Conservation (phyloP, 2,888 invertebrate species). For the Melinopterus prodromus region DNA sequence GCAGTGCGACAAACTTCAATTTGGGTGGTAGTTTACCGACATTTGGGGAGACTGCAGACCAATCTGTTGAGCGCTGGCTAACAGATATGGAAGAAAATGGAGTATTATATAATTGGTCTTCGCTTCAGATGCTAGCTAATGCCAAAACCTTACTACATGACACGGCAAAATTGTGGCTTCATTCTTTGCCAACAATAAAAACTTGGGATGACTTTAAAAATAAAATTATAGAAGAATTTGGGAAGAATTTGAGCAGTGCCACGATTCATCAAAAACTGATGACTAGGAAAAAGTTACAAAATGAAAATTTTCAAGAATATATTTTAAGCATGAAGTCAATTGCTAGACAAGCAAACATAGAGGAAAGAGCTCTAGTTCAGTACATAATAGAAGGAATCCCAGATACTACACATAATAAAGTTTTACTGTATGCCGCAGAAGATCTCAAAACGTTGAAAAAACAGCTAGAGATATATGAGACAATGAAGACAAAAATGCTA, state of each 20-base stretch:
- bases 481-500: constrained; percentile 30
- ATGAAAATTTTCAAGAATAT: constrained; percentile 50
- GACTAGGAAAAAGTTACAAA: constrained; percentile 36
- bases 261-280: constrained; percentile 15
- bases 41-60: constrained; percentile 29
- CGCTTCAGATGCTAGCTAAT: constrained; percentile 34
- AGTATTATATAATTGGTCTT: constrained; percentile 28
- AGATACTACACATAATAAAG: constrained; percentile 12
- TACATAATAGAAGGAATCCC: constrained; percentile 52
- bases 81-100: constrained; percentile 36
- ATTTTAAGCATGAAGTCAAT: constrained; percentile 50
- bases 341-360: constrained; percentile 47
- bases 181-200: constrained; percentile 32
- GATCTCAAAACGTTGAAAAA: constrained; percentile 34
- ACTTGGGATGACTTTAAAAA: constrained; percentile 30
- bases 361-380: constrained; percentile 49
- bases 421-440: constrained; percentile 36
- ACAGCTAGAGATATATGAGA: constrained; percentile 31
- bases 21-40: too few relatives aligned
- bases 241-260: constrained; percentile 21
- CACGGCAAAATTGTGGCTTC: constrained; percentile 33
- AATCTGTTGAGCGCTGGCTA: constrained; percentile 35
- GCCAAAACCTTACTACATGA: constrained; percentile 37
- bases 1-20: too few relatives aligned
- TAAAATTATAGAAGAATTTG: constrained; percentile 29